Evolutionary conservation across 2,888 invertebrate species (phyloP).

Genomic region (Stenurella melanura): DNA sequence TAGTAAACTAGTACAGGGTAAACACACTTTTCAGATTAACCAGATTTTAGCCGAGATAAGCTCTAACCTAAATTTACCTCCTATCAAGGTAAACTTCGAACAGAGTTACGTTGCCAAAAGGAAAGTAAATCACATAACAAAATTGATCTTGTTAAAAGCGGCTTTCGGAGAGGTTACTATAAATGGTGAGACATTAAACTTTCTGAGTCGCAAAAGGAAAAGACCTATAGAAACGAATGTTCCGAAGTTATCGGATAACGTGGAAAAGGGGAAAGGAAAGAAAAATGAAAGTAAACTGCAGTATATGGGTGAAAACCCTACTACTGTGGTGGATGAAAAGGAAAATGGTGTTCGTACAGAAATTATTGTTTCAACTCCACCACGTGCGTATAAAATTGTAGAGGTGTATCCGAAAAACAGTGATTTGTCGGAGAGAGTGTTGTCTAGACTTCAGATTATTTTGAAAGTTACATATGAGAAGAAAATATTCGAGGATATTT

Average conservation of each 20-base stretch:
- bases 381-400: slow-evolving; percentile 42
- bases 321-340: slow-evolving; percentile 53
- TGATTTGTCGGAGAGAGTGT: slow-evolving; percentile 70
- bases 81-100: slow-evolving; percentile 28
- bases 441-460: slow-evolving; percentile 79
- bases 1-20: slow-evolving; percentile 7
- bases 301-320: slow-evolving; percentile 65
- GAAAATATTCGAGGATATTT: slow-evolving; percentile 77
- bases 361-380: slow-evolving; percentile 66
- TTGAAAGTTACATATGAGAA: slow-evolving; percentile 77
- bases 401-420: slow-evolving; percentile 37
- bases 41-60: slow-evolving; percentile 28
- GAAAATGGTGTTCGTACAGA: slow-evolving; percentile 69
- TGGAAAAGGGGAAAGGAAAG: not conserved
- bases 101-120: slow-evolving; percentile 22
- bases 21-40: slow-evolving; percentile 35
- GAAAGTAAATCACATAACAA: slow-evolving; percentile 38
- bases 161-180: slow-evolving; percentile 38
- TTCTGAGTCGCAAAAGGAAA: slow-evolving; percentile 16
- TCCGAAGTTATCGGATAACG: not conserved
- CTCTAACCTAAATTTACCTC: not conserved
- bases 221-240: not conserved
- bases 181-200: slow-evolving; percentile 8
- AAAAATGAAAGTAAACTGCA: slow-evolving; percentile 54
- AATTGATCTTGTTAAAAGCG: slow-evolving; percentile 44